Evolutionary conservation across 2,113 vertebrate species (phyloP).

Genomic region (Notiomystis cincta): DNA sequence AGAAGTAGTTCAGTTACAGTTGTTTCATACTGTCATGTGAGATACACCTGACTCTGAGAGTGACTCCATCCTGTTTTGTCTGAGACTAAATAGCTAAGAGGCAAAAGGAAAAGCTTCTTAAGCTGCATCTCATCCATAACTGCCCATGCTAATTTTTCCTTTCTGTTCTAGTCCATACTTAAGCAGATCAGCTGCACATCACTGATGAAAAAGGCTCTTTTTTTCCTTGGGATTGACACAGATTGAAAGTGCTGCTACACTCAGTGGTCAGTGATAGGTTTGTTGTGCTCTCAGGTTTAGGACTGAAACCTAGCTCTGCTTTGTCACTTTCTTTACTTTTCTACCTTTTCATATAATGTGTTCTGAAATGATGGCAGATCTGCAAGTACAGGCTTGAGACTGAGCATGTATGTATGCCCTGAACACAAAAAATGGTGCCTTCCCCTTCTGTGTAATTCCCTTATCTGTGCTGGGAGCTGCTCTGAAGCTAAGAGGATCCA

Average conservation of each 20-base stretch:
- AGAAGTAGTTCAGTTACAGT: not conserved
- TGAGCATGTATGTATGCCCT: not conserved
- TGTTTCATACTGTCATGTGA: not conserved
- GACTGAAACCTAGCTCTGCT: not conserved
- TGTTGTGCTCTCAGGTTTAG: not conserved
- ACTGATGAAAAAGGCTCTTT: not conserved
- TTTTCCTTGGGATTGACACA: not conserved
- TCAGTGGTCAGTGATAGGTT: rapidly evolving
- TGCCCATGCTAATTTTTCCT: not conserved
- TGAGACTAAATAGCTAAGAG: not conserved
- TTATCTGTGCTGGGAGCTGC: not conserved
- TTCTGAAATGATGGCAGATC: not conserved
- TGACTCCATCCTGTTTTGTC: not conserved
- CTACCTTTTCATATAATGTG: not conserved
- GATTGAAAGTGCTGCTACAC: not conserved
- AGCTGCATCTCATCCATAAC: not conserved
- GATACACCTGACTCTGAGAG: not conserved
- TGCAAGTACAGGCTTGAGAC: not conserved
- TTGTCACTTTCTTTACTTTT: not conserved
- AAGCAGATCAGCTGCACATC: not conserved
- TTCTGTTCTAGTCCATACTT: not conserved
- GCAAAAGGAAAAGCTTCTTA: conserved; percentile 24
- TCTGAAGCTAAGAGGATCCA: not conserved
- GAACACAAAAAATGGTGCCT: not conserved
- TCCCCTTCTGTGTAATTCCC: not conserved